Evolutionary conservation across 2,888 invertebrate species (phyloP), one percentile per base, ranked within the genome.

Genomic region (Eremobia ochroleuca): DNA sequence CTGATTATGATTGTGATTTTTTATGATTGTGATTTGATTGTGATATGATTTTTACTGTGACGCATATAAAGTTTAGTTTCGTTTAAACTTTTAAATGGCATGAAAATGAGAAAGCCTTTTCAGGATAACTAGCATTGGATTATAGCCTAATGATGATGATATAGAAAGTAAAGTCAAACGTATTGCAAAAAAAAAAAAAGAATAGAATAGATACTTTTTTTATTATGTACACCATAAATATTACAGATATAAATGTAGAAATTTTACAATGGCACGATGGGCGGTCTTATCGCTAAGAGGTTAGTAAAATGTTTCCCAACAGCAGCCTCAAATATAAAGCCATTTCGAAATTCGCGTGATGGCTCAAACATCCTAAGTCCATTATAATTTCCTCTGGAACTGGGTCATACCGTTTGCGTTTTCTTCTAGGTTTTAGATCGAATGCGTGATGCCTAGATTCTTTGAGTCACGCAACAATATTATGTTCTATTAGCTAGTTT

Each of bases 371-470:
- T 58, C 40, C 34, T 46, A 31, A 58, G 64, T 65, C 40, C 28
- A 76, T 76, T 76, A 76, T 76, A 52, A 76, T 65, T 65, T 65
- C 40, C 25, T 65, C 49, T 64, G 6, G 21, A 83, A 77, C 40
- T 65, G 4, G 79, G 79, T 59, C 83, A 69, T 62, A 46, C 58
- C 46, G 59, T 61, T 84, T 58, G 71, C 18, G 31, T 71, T 71
- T 70, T 71, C 31, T 81, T 67, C 55, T 79, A 67, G 66, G 85
- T 58, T 84, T 79, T 62, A 62, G 61, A 34, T 61, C 55, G 55
- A 67, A 58, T 71, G 84, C 85, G 84, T 58, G 66, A 67, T 84
- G 28, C 40, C 68, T 77, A 83, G 68, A 52, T 77, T 52, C 31
- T 61, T 13, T 15, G 43, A 79, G 66, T 79, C 80, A 80, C 79